Conservation (phyloP, 23 tunicate species). For the Styela plicata region DNA sequence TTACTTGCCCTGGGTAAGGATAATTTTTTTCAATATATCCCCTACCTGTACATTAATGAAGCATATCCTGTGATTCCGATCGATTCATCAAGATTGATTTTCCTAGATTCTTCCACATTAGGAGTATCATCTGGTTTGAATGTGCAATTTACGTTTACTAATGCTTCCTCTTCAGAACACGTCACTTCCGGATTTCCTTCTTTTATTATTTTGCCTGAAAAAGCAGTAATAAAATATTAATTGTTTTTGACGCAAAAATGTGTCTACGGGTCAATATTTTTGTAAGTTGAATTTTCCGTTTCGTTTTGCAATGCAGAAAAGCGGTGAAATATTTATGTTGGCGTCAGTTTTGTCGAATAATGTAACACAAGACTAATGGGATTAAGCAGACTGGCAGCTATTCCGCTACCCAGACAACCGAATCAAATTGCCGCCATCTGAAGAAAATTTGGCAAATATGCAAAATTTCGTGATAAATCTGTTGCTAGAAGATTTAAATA, state of each 20-base stretch:
- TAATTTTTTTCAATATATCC: not conserved
- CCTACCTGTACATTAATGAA: slow-evolving; percentile 28
- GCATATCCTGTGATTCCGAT: slow-evolving; percentile 2
- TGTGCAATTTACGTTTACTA: not conserved
- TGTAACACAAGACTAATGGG: too few species aligned
- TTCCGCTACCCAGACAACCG: not conserved
- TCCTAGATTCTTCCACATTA: not conserved
- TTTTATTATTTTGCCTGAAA: slow-evolving; percentile 27
- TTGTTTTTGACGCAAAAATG: not conserved
- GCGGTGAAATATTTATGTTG: not conserved
- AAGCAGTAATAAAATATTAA: slow-evolving; percentile 5
- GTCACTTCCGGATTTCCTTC: not conserved
- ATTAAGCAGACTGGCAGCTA: too few species aligned
- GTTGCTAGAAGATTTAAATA: not conserved
- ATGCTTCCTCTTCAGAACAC: slow-evolving; percentile 7
- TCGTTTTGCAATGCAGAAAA: not conserved
- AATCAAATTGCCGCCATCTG: not conserved
- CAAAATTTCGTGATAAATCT: not conserved
- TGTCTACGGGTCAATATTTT: not conserved
- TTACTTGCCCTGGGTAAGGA: too few species aligned
- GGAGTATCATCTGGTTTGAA: slow-evolving; percentile 4
- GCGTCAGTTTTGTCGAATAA: too few species aligned
- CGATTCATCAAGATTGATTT: not conserved
- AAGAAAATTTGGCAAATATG: not conserved
- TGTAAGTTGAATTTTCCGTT: not conserved